These are phyloP conservation scores for Ostrea denselamellosa DNA, from an alignment of 1,140 invertebrate genomes.

Conservation along the genomic window DNA sequence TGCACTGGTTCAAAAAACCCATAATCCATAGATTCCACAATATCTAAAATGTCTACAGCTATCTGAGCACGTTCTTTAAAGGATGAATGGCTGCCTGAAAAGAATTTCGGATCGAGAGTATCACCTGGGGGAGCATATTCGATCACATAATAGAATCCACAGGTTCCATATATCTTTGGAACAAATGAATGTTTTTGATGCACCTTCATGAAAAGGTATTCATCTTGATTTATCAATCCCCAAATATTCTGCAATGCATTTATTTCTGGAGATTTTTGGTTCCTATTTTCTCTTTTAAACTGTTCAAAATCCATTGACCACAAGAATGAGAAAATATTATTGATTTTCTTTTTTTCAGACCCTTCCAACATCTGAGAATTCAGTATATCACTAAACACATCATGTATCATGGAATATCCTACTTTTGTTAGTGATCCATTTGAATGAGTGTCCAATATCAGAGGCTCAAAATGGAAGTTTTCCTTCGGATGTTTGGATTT, in stretches of 20 bases:
- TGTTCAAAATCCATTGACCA: constrained; percentile 62
- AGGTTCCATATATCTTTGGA: constrained; percentile 84
- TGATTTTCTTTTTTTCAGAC: constrained; percentile 37
- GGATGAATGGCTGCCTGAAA: constrained; percentile 73
- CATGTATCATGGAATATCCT: constrained; percentile 38
- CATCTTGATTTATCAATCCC: constrained; percentile 84
- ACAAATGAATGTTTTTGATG: constrained; percentile 83
- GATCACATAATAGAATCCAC: constrained; percentile 83
- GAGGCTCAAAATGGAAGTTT: constrained; percentile 42
- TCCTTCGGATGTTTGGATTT: constrained; percentile 55
- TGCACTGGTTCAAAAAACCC: constrained; percentile 82
- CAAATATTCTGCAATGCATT: constrained; percentile 82
- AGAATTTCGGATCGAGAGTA: constrained; percentile 72
- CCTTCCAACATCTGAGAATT: constrained; percentile 42
- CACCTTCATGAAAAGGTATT: constrained; percentile 83
- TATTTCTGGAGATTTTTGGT: constrained; percentile 20
- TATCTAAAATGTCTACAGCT: constrained; percentile 83
- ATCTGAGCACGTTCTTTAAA: constrained; percentile 79
- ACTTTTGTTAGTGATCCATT: constrained; percentile 39
- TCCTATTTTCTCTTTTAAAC: constrained; percentile 51
- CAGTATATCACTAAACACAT: constrained; percentile 55
- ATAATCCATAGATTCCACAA: constrained; percentile 82
- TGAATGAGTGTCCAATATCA: constrained; percentile 38
- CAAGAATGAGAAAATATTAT: constrained; percentile 60
- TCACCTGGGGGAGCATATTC: constrained; percentile 80